These are phyloP conservation scores for Ficedula albicollis DNA, from an alignment of 2,797 vertebrate genomes.

Conservation along the genomic window DNA sequence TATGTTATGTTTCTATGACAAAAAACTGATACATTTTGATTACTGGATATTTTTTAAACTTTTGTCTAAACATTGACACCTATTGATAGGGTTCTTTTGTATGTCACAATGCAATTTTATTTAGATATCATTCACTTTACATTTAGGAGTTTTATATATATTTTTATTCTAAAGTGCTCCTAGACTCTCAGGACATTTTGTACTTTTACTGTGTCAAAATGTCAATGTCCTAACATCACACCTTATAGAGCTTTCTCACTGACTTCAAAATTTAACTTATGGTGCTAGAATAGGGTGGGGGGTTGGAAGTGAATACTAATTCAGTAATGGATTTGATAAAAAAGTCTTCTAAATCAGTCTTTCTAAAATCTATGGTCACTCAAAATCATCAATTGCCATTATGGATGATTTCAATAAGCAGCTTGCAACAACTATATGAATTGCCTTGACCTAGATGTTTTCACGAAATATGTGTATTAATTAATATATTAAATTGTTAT, in stretches of 20 bases:
- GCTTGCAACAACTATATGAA: not conserved
- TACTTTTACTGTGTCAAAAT: not conserved
- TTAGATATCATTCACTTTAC: not conserved
- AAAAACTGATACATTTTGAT: not conserved
- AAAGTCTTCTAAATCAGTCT: not conserved
- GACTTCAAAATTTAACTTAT: not conserved
- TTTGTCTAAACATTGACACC: not conserved
- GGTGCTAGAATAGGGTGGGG: not conserved
- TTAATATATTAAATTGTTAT: not conserved
- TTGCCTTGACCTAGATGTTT: not conserved
- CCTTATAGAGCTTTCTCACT: not conserved
- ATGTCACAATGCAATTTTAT: not conserved
- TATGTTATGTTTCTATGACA: not conserved
- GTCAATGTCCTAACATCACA: not conserved
- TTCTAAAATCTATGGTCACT: not conserved
- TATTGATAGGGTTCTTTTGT: not conserved
- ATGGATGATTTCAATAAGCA: not conserved
- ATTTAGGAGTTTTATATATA: not conserved
- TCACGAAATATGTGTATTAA: not conserved
- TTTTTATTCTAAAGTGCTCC: not conserved
- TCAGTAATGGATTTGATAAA: not conserved
- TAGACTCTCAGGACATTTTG: not conserved
- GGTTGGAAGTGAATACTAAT: accelerated
- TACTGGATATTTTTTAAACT: not conserved
- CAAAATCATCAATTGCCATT: not conserved